phyloP scores from a whole-genome alignment of 1,140 invertebrate species.

The Eumeta japonica region DNA sequence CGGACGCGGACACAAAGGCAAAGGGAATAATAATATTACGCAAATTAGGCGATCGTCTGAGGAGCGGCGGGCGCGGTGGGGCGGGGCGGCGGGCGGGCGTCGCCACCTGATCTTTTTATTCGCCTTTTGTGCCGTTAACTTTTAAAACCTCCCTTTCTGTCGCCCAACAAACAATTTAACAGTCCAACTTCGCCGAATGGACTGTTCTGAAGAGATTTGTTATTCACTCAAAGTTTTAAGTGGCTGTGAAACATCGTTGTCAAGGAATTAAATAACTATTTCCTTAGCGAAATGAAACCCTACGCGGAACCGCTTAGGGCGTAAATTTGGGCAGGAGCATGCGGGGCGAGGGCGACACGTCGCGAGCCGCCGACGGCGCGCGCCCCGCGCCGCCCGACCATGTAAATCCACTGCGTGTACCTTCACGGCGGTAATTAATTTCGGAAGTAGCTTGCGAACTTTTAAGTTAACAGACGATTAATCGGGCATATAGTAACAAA shows the following conservation, averaged over 20 bases:
- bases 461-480: no score
- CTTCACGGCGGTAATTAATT: no score
- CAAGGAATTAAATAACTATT: slow-evolving; percentile 40
- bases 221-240: slow-evolving; percentile 53
- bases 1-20: no score
- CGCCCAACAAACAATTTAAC: slow-evolving; percentile 49
- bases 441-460: no score
- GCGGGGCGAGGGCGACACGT: slow-evolving; percentile 18
- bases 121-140: slow-evolving; percentile 20
- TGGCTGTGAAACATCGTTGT: slow-evolving; percentile 48
- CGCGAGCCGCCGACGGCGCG: slow-evolving; percentile 21
- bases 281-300: slow-evolving; percentile 16
- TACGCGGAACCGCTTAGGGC: slow-evolving; percentile 14
- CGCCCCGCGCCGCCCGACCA: no score
- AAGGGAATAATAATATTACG: background rate
- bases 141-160: slow-evolving; percentile 38
- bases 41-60: background rate
- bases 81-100: slow-evolving; percentile 6
- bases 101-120: slow-evolving; percentile 16
- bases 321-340: slow-evolving; percentile 13
- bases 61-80: background rate
- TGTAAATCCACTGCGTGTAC: no score
- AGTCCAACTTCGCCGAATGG: slow-evolving; percentile 40
- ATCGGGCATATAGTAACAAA: no score
- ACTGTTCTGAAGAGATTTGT: slow-evolving; percentile 51